phyloP scores from a whole-genome alignment of 1,140 invertebrate species.

The Drosophila nigrodunni region DNA sequence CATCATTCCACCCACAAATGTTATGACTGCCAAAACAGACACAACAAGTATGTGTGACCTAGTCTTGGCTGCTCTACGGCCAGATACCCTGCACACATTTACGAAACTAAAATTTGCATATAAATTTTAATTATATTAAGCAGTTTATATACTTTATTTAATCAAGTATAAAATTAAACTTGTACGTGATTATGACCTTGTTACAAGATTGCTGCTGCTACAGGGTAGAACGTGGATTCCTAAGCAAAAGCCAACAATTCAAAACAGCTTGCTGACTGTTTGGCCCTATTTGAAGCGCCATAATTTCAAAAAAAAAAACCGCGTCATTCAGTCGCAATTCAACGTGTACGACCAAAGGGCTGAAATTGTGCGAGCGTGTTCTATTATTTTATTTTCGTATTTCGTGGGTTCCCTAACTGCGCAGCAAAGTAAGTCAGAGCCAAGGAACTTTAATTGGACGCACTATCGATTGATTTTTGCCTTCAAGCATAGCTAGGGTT shows the following conservation, averaged over 20 bases:
- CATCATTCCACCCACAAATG: slow-evolving; percentile 68
- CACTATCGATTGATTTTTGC: slow-evolving; percentile 62
- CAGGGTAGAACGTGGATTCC: slow-evolving; percentile 54
- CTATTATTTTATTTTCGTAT: slow-evolving; percentile 13
- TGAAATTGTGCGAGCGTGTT: slow-evolving; percentile 31
- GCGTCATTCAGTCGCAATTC: slow-evolving; percentile 68
- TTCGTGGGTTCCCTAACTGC: slow-evolving; percentile 39
- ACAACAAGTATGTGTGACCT: slow-evolving; percentile 30
- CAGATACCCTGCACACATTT: slow-evolving; percentile 5
- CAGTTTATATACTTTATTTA: not conserved
- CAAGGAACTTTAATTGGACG: slow-evolving; percentile 48
- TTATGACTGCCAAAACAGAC: slow-evolving; percentile 32
- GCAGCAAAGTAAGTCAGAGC: slow-evolving; percentile 34
- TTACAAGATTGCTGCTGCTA: not conserved
- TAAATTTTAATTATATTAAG: too few relatives aligned
- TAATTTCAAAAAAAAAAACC: slow-evolving; percentile 73
- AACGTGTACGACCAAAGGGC: slow-evolving; percentile 68
- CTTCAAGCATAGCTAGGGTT: not conserved
- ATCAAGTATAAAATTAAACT: not conserved
- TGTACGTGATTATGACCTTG: not conserved
- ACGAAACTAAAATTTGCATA: not conserved
- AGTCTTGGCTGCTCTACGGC: not conserved
- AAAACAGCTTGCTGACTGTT: slow-evolving; percentile 17
- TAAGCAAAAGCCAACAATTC: slow-evolving; percentile 42
- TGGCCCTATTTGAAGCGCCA: slow-evolving; percentile 62